A percentile compares a stretch with the other conserved stretches of the same genome.
Conservation (phyloP, 2,113 vertebrate species). For the Lanius ludovicianus region DNA sequence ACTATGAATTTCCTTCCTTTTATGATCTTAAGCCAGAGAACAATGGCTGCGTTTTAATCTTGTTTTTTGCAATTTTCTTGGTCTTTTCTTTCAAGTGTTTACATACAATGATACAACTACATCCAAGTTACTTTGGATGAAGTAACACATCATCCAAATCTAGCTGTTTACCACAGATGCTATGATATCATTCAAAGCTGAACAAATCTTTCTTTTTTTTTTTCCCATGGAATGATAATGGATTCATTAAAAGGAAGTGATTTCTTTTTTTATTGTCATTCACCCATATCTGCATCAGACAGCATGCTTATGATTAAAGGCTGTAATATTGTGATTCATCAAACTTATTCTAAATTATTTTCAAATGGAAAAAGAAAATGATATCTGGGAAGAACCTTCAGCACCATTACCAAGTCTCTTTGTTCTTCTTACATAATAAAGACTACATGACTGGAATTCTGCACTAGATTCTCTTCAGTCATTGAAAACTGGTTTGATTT, state of each 20-base stretch:
- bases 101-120: conserved; percentile 6
- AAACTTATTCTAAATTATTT: conserved; percentile 39
- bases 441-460: background rate
- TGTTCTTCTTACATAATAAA: background rate
- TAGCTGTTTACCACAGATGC: conserved; percentile 29
- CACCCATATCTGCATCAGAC: background rate
- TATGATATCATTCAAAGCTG: conserved; percentile 49
- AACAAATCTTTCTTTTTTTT: background rate
- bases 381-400: conserved; percentile 15
- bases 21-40: conserved; percentile 62
- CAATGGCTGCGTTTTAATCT: conserved; percentile 60
- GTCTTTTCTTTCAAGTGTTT: conserved; percentile 52
- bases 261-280: background rate
- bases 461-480: background rate
- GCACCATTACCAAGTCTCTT: background rate
- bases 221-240: background rate
- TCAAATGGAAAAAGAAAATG: conserved; percentile 33
- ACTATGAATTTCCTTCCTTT: conserved; percentile 55
- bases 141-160: conserved; percentile 30
- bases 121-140: no score
- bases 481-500: background rate
- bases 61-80: conserved; percentile 46
- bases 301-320: conserved; percentile 30
- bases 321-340: background rate
- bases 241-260: background rate